Evolutionary conservation across 2,888 invertebrate genomes (phyloP).

Genomic region (Maniola hyperantus): DNA sequence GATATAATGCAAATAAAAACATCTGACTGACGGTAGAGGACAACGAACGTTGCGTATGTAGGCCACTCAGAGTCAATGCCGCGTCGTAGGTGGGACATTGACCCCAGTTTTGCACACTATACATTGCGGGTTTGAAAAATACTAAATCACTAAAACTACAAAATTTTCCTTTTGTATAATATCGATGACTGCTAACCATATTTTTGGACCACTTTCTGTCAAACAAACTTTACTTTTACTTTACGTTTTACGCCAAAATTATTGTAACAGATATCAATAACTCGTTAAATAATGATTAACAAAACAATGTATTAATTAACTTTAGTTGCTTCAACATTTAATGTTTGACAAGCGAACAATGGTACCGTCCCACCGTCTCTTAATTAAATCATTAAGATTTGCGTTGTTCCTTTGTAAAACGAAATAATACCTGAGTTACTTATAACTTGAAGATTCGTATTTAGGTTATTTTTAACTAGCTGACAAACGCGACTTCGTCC

Average conservation of each 20-base stretch:
- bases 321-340: constrained; percentile 23
- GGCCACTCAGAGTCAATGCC: no score
- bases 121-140: no score
- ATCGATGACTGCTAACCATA: not conserved
- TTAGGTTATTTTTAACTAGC: no score
- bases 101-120: no score
- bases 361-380: constrained; percentile 34
- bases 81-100: no score
- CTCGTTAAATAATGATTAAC: constrained; percentile 21
- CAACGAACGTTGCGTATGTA: no score
- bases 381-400: constrained; percentile 39
- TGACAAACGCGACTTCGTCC: no score
- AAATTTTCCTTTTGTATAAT: no score
- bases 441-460: no score
- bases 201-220: not conserved
- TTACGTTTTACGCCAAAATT: not conserved
- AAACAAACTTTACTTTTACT: not conserved
- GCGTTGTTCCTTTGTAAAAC: constrained; percentile 28
- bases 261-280: constrained; percentile 11
- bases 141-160: no score
- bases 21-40: no score
- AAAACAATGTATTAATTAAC: constrained; percentile 31
- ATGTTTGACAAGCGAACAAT: constrained; percentile 34
- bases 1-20: no score
- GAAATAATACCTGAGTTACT: constrained; percentile 3